Percentiles rank a stretch among this genome's conserved stretches.
Evolutionary conservation across 1,140 invertebrate genomes (phyloP).

Genomic region (Plutomurus gul): DNA sequence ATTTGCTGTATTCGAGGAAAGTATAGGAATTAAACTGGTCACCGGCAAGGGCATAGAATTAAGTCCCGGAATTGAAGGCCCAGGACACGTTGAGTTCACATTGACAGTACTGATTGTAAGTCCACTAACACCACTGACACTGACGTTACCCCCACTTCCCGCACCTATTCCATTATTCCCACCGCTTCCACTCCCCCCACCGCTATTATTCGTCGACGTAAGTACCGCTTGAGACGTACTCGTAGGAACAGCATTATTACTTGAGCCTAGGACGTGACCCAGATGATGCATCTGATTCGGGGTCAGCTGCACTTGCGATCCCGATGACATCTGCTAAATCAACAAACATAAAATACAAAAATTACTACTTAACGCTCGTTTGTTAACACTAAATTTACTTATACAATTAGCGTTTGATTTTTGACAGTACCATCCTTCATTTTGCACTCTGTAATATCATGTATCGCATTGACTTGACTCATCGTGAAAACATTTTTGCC

Average conservation of each 20-base stretch:
- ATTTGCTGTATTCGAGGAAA: slow-evolving; percentile 52
- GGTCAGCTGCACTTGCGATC: slow-evolving; percentile 92
- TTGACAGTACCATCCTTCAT: no score
- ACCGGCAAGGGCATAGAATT: slow-evolving; percentile 11
- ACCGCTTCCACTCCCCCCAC: slow-evolving; percentile 32
- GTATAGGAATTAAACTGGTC: slow-evolving; percentile 21
- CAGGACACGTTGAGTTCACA: slow-evolving; percentile 6
- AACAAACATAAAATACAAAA: slow-evolving; percentile 26
- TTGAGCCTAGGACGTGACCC: slow-evolving; percentile 33
- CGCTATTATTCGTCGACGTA: slow-evolving; percentile 1
- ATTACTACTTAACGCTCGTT: not conserved
- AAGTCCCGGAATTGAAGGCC: slow-evolving; percentile 62
- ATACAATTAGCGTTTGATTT: no score
- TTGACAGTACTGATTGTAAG: slow-evolving; percentile 27
- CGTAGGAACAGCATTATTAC: slow-evolving; percentile 22
- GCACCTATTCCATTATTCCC: slow-evolving; percentile 3
- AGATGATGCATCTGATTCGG: slow-evolving; percentile 64
- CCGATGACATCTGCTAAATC: slow-evolving; percentile 84
- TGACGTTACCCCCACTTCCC: slow-evolving; percentile 13
- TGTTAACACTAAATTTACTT: no score
- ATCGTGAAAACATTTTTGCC: no score
- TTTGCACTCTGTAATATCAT: not conserved
- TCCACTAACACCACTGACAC: slow-evolving; percentile 26
- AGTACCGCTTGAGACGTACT: not conserved
- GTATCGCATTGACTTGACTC: no score